Evolutionary conservation across 2,113 vertebrate genomes (phyloP).

Genomic region (Scomber japonicus): DNA sequence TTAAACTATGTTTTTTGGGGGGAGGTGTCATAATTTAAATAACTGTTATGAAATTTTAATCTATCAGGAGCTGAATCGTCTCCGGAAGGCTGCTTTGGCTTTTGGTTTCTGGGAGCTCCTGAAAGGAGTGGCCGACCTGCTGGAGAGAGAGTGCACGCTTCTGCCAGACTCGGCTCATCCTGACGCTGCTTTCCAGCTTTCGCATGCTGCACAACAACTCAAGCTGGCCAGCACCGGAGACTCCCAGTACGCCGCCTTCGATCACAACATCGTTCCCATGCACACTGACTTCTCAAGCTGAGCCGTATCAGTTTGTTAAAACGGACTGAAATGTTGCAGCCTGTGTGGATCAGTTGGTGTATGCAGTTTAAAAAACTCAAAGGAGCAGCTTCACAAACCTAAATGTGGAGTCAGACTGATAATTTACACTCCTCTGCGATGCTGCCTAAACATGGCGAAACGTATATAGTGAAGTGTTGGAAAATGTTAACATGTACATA

Average conservation of each 20-base stretch:
- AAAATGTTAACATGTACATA: constrained; percentile 40
- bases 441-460: constrained; percentile 5
- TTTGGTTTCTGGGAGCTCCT: constrained; percentile 97
- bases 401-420: not conserved
- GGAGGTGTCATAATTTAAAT: not conserved
- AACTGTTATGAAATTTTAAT: not conserved
- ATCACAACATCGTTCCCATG: constrained; percentile 95
- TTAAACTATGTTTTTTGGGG: not conserved
- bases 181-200: constrained; percentile 96
- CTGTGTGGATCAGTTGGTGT: constrained; percentile 1
- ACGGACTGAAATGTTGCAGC: not conserved
- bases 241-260: constrained; percentile 91
- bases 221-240: constrained; percentile 92
- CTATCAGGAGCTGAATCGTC: constrained; percentile 93
- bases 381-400: not conserved
- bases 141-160: constrained; percentile 96
- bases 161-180: constrained; percentile 96
- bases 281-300: constrained; percentile 95
- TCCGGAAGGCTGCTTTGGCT: constrained; percentile 95
- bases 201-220: constrained; percentile 95
- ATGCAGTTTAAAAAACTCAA: not conserved
- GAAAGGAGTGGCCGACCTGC: constrained; percentile 95
- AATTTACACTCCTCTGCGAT: not conserved
- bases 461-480: constrained; percentile 6
- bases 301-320: constrained; percentile 24